These are phyloP conservation scores for Eudasyphora cyanicolor DNA, from an alignment of 2,888 invertebrate genomes.

Conservation along the genomic window DNA sequence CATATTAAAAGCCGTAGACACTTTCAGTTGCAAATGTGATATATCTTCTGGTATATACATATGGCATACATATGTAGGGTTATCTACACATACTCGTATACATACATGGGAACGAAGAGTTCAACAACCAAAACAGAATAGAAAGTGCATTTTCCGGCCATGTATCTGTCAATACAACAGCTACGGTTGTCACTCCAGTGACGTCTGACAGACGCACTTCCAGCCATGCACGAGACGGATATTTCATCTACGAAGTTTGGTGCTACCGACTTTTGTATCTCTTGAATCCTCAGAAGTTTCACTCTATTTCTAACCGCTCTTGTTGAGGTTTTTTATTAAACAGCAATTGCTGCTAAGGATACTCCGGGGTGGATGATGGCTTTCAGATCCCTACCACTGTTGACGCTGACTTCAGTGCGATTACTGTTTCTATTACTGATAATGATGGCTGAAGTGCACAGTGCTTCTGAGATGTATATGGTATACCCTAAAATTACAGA, in stretches of 20 bases:
- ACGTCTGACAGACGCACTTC: neutral
- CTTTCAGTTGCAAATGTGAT: slow-evolving; percentile 17
- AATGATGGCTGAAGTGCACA: neutral
- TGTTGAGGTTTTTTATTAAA: neutral
- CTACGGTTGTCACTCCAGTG: neutral
- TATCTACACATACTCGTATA: neutral
- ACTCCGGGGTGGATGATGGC: slow-evolving; percentile 4
- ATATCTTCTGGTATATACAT: neutral
- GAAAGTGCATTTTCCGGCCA: slow-evolving; percentile 17
- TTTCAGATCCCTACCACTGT: neutral
- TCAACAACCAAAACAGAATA: neutral
- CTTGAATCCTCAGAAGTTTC: neutral
- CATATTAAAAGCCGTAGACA: slow-evolving; percentile 11
- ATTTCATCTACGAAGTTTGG: neutral
- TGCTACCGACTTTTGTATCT: neutral
- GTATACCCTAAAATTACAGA: too few relatives aligned
- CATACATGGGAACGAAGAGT: neutral
- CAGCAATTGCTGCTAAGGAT: neutral
- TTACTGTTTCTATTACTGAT: neutral
- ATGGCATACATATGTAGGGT: too few relatives aligned
- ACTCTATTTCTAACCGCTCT: neutral
- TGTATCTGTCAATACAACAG: slow-evolving; percentile 21
- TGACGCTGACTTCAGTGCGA: neutral
- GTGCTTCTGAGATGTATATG: too few relatives aligned
- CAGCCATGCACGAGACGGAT: neutral